A percentile compares a stretch with the other conserved stretches of the same genome.
Conservation (phyloP, 2,888 invertebrate species). For the Spodoptera picta region DNA sequence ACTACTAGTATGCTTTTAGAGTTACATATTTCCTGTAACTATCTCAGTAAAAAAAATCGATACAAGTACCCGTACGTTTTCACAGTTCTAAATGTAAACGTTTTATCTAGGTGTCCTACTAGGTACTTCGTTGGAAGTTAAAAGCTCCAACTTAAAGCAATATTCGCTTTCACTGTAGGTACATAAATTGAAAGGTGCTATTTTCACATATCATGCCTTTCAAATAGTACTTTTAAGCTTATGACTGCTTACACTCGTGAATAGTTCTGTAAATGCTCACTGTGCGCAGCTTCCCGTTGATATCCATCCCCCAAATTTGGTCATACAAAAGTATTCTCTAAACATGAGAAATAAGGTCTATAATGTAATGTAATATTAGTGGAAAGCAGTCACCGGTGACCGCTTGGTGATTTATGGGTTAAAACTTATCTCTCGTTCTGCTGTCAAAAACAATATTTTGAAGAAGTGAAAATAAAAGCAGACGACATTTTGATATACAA, state of each 20-base stretch:
- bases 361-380: too few relatives aligned
- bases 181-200: conserved; percentile 10
- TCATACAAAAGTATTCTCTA: too few relatives aligned
- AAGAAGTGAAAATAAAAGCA: conserved; percentile 21
- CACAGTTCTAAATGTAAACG: too few relatives aligned
- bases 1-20: conserved; percentile 26
- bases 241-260: conserved; percentile 29
- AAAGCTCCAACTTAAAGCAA: background rate
- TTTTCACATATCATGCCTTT: conserved; percentile 21
- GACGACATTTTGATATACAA: conserved; percentile 15
- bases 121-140: too few relatives aligned
- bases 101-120: too few relatives aligned
- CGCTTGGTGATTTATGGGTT: too few relatives aligned
- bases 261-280: conserved; percentile 32
- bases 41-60: background rate
- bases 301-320: too few relatives aligned
- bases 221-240: conserved; percentile 23
- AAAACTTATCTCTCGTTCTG: conserved; percentile 28
- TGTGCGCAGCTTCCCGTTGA: conserved; percentile 18
- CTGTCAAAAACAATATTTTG: conserved; percentile 36
- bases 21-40: conserved; percentile 22
- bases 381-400: too few relatives aligned
- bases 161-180: conserved; percentile 8
- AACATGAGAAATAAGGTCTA: too few relatives aligned
- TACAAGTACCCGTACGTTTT: background rate